phyloP scores from a whole-genome alignment of 2,113 vertebrate genomes.

The Tachysurus fulvidraco region DNA sequence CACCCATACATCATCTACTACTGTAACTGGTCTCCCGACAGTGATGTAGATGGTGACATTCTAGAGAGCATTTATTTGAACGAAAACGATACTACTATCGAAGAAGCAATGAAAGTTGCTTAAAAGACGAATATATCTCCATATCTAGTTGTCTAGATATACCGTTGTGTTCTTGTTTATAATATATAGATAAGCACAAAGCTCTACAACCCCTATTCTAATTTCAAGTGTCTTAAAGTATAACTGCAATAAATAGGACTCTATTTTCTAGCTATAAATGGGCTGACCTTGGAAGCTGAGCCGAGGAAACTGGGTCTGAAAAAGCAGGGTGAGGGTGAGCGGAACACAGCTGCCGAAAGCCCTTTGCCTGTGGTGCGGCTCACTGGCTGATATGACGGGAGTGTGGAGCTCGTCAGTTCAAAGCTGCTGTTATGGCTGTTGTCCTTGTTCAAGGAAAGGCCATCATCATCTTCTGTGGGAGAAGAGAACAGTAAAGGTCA shows the following conservation, averaged over 20 bases:
- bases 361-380: conserved; percentile 76
- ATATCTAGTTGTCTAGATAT: not conserved
- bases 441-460: conserved; percentile 82
- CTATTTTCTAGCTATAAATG: not conserved
- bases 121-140: not conserved
- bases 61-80: not conserved
- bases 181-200: not conserved
- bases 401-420: conserved; percentile 90
- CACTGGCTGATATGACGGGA: conserved; percentile 92
- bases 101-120: not conserved
- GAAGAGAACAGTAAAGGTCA: conserved; percentile 1
- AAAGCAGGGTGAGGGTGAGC: conserved; percentile 90
- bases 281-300: conserved; percentile 89
- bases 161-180: not conserved
- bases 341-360: conserved; percentile 71
- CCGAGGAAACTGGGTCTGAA: conserved; percentile 88
- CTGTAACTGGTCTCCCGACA: not conserved
- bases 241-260: not conserved
- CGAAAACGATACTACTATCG: not conserved
- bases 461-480: conserved; percentile 87
- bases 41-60: not conserved
- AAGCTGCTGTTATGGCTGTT: conserved; percentile 97
- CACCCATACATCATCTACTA: not conserved
- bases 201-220: not conserved
- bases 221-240: not conserved